Evolutionary conservation across 2,888 invertebrate genomes (phyloP), one percentile per base, ranked within the genome.

Genomic region (Pegoplata infirma): DNA sequence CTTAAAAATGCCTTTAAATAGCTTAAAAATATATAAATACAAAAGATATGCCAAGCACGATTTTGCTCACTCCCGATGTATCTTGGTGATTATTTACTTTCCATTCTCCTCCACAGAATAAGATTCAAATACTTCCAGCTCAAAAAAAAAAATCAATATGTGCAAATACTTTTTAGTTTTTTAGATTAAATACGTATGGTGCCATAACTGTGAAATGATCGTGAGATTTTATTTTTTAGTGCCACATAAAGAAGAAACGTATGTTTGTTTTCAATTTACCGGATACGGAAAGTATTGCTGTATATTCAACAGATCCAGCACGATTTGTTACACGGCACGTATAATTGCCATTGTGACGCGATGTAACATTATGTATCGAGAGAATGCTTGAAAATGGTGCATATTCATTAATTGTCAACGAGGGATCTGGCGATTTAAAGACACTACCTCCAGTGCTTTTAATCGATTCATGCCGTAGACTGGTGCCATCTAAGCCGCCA

Each of bases 211-310:
- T 79, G 73, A 72, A 44, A 76, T 74, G 74, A 69, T 68, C 51
- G 67, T 46, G 66, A 75, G 53, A 67, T 14, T 46, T 74, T 12
- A 12, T 25, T 28, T n/a, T 55, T 40, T 44, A 55, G 78, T 82
- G 80, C 73, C 59, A 68, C 64, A 79, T 61, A 75, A 56, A 75
- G 25, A 44, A 32, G 16, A 53, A 59, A 59, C 28, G 3, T 44
- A n/a, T n/a, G n/a, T 75, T 47, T 73, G 46, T 40, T 58, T 69
- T 80, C 81, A 82, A 85, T 83, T 88, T 88, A 91, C 91, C 91
- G 86, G 91, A 90, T 84, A 91, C 91, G 82, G 91, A 91, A 84
- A 91, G 90, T 77, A 90, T 87, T 69, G 91, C 91, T 69, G 91
- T 91, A 84, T 90, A 91, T 82, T 91, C 90, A 83, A 91, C 91